These are phyloP conservation scores for Cheilosia impressa DNA, from an alignment of 2,888 invertebrate species.

Conservation along the genomic window DNA sequence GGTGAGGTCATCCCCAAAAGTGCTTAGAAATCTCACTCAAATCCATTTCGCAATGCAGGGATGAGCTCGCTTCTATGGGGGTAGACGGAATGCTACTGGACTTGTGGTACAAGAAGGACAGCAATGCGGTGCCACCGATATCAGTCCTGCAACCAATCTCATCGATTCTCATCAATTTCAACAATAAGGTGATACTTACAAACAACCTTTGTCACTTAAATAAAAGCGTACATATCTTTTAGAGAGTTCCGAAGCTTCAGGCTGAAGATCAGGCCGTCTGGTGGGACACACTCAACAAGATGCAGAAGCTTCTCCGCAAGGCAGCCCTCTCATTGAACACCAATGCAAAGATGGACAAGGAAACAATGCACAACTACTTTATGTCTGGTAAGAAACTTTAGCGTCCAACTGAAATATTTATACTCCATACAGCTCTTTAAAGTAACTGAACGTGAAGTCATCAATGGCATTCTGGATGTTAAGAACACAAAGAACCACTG, in stretches of 20 bases:
- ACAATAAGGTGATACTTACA: conserved; percentile 91
- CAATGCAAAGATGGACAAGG: conserved; percentile 93
- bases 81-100: conserved; percentile 93
- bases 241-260: conserved; percentile 97
- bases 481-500: conserved; percentile 98
- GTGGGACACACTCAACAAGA: conserved; percentile 98
- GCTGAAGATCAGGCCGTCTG: conserved; percentile 98
- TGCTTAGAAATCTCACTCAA: too few species aligned
- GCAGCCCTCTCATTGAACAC: conserved; percentile 94
- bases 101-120: conserved; percentile 98
- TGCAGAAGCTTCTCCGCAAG: conserved; percentile 97
- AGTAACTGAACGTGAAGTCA: conserved; percentile 99
- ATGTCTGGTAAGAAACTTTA: conserved; percentile 93
- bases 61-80: conserved; percentile 92
- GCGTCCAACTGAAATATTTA: background rate
- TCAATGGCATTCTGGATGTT: conserved; percentile 96
- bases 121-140: conserved; percentile 97
- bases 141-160: conserved; percentile 98
- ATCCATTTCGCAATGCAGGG: conserved; percentile 83
- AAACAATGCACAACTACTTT: conserved; percentile 98
- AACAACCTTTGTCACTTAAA: too few species aligned
- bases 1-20: conserved; percentile 44
- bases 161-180: conserved; percentile 97
- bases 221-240: background rate
- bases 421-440: conserved; percentile 52